Conservation (phyloP, 2,797 vertebrate species). For the Podargus strigoides region DNA sequence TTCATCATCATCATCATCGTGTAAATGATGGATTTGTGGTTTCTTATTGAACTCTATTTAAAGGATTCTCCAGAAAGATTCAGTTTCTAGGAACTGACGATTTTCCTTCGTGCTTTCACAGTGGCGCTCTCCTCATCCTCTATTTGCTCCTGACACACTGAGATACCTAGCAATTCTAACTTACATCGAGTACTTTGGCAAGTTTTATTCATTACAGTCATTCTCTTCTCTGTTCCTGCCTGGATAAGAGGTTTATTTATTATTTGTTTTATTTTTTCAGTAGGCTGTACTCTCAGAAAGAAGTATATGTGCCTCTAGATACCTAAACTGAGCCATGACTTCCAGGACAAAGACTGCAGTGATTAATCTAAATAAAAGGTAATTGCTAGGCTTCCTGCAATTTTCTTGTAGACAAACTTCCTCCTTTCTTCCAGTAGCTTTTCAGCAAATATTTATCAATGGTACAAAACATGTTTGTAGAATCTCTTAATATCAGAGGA, state of each 20-base stretch:
- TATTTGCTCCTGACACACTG: not conserved
- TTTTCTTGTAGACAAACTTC: conserved; percentile 24
- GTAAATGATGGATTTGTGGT: not conserved
- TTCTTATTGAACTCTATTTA: not conserved
- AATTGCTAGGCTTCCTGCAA: conserved; percentile 33
- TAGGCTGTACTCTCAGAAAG: not conserved
- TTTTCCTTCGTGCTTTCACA: not conserved
- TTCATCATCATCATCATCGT: not conserved
- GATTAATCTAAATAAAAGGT: conserved; percentile 11
- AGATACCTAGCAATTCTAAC: not conserved
- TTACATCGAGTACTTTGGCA: not conserved
- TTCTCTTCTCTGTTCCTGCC: not conserved
- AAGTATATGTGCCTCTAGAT: accelerated
- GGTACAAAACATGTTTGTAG: not conserved
- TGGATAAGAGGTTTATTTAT: not conserved
- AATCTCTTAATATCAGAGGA: conserved; percentile 10
- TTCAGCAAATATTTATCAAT: conserved; percentile 46
- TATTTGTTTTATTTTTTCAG: not conserved
- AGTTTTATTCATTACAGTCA: not conserved
- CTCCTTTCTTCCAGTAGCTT: conserved; percentile 15
- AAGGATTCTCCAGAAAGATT: not conserved
- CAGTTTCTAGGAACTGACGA: not conserved
- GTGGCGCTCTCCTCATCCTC: not conserved
- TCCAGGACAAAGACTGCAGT: not conserved
- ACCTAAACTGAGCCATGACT: not conserved